Percentiles rank a stretch among this genome's conserved stretches.
Evolutionary conservation across 2,113 vertebrate species (phyloP).

Genomic region (Mustela nigripes): DNA sequence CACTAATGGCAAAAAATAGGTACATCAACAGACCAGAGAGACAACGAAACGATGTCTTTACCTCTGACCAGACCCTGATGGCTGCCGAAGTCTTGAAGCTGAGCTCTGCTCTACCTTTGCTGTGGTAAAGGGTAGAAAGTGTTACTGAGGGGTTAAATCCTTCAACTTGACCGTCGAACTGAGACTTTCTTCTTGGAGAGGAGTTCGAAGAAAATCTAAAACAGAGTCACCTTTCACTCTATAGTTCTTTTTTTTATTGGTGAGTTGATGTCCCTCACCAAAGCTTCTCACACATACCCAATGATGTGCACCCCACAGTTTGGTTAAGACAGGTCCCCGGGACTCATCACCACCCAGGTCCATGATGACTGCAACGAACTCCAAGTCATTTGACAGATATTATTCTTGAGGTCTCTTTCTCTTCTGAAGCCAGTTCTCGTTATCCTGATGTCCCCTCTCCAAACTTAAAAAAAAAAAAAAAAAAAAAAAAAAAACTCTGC

Average conservation of each 20-base stretch:
- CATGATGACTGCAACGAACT: not conserved
- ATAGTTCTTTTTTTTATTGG: not conserved
- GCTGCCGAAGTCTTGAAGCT: not conserved
- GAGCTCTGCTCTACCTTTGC: not conserved
- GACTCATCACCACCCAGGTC: not conserved
- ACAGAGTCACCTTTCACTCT: not conserved
- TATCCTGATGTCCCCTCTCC: conserved; percentile 36
- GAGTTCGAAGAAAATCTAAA: not conserved
- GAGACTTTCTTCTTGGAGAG: not conserved
- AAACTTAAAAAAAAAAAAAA: not conserved
- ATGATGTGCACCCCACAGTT: accelerated
- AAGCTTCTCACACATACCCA: not conserved
- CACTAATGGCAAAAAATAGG: not conserved
- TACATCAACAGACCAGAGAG: not conserved
- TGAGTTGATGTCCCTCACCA: not conserved
- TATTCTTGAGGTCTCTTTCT: not conserved
- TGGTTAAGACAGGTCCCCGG: not conserved
- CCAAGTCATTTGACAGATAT: not conserved
- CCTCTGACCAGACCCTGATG: not conserved
- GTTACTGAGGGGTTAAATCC: not conserved
- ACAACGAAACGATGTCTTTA: not conserved
- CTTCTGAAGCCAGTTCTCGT: not conserved
- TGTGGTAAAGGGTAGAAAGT: not conserved
- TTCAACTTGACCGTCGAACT: not conserved
- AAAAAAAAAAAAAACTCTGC: not conserved